These are phyloP conservation scores for Netelia virgata DNA, from an alignment of 2,888 invertebrate species.

Conservation along the genomic window DNA sequence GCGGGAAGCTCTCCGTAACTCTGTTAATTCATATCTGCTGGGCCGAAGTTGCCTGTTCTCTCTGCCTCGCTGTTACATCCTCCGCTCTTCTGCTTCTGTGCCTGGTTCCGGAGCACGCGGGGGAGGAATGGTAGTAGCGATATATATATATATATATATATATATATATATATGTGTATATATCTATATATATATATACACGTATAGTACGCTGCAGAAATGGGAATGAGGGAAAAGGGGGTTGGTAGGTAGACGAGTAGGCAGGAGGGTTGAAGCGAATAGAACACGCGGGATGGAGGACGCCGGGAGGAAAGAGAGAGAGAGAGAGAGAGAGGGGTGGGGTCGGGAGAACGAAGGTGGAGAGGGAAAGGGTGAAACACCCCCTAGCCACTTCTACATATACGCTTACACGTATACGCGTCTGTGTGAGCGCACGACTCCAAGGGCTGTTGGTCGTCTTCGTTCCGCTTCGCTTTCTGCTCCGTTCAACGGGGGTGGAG, in stretches of 20 bases:
- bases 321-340: conserved; percentile 71
- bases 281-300: conserved; percentile 62
- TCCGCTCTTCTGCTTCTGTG: conserved; percentile 57
- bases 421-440: conserved; percentile 11
- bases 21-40: conserved; percentile 83
- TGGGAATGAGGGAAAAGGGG: conserved; percentile 59
- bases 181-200: too few relatives aligned
- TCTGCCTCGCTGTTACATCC: conserved; percentile 43
- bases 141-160: not conserved
- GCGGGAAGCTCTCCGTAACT: conserved; percentile 79
- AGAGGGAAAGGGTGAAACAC: conserved; percentile 76
- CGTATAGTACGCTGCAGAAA: conserved; percentile 61
- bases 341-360: conserved; percentile 71
- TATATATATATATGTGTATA: not conserved
- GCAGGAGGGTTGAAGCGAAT: conserved; percentile 66
- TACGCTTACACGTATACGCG: not conserved
- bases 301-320: conserved; percentile 67
- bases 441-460: conserved; percentile 50
- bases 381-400: conserved; percentile 76
- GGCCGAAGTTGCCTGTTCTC: conserved; percentile 79
- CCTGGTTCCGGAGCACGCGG: conserved; percentile 40
- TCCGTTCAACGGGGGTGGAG: conserved; percentile 55
- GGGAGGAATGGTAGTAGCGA: conserved; percentile 2
- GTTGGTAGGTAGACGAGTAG: conserved; percentile 51
- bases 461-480: conserved; percentile 53